Evolutionary conservation across 1,140 invertebrate species (phyloP).

Genomic region (Luehdorfia chinensis): DNA sequence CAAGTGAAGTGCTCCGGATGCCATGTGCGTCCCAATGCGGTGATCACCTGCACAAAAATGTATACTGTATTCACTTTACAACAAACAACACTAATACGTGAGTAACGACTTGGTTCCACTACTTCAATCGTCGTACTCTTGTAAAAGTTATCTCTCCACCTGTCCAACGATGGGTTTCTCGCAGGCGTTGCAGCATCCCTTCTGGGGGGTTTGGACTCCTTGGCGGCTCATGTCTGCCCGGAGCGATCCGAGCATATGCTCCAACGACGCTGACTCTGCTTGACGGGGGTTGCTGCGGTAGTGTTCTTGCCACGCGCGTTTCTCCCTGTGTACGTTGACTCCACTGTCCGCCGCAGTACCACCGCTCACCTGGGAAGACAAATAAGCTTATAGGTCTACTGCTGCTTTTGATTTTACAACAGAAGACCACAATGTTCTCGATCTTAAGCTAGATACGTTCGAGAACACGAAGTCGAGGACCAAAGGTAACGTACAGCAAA

Average conservation of each 20-base stretch:
- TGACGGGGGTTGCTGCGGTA: conserved; percentile 68
- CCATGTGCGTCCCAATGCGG: conserved; percentile 99
- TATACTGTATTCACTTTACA: conserved; percentile 8
- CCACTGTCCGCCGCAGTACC: conserved; percentile 51
- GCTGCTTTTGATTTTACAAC: conserved; percentile 8
- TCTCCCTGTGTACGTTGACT: conserved; percentile 63
- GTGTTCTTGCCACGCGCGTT: conserved; percentile 68
- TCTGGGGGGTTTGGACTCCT: conserved; percentile 97
- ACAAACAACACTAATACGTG: background rate
- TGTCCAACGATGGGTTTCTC: conserved; percentile 99
- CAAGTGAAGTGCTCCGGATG: conserved; percentile 99
- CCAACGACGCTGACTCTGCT: conserved; percentile 68
- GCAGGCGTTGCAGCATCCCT: conserved; percentile 98
- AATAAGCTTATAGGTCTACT: conserved; percentile 14
- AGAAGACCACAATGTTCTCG: conserved; percentile 4
- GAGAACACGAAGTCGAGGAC: no score
- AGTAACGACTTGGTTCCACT: background rate
- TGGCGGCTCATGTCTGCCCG: conserved; percentile 97
- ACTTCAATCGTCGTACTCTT: no score
- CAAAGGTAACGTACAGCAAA: conserved; percentile 47
- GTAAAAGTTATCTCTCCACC: conserved; percentile 80
- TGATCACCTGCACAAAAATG: conserved; percentile 84
- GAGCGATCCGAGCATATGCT: conserved; percentile 81
- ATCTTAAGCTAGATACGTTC: no score
- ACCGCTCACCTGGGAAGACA: conserved; percentile 59